A percentile compares a stretch with the other conserved stretches of the same genome.
Evolutionary conservation across 1,140 invertebrate genomes (phyloP).

Genomic region (Mylabris phalerata): DNA sequence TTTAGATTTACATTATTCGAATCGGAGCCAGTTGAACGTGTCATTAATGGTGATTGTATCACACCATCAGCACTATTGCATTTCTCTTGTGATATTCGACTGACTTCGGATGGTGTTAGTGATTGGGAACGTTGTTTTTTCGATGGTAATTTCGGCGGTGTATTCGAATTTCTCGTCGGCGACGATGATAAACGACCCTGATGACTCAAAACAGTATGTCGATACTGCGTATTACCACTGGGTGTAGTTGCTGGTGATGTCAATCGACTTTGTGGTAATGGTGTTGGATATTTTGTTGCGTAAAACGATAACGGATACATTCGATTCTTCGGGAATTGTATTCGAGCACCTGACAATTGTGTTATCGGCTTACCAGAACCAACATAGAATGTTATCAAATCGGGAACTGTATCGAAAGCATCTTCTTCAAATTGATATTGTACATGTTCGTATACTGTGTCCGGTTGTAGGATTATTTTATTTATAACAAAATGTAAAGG

Average conservation of each 20-base stretch:
- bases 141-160: slow-evolving; percentile 54
- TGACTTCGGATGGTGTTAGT: slow-evolving; percentile 52
- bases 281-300: slow-evolving; percentile 49
- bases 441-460: slow-evolving; percentile 84
- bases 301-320: slow-evolving; percentile 60
- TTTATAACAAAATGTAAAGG: slow-evolving; percentile 91
- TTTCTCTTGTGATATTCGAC: slow-evolving; percentile 46
- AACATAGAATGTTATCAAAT: slow-evolving; percentile 92
- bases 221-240: slow-evolving; percentile 23
- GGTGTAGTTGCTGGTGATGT: slow-evolving; percentile 38
- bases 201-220: slow-evolving; percentile 24
- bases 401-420: slow-evolving; percentile 85
- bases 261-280: slow-evolving; percentile 31
- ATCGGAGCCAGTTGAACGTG: slow-evolving; percentile 38
- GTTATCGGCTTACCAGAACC: slow-evolving; percentile 83
- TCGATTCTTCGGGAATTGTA: slow-evolving; percentile 69
- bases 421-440: slow-evolving; percentile 94
- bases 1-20: slow-evolving; percentile 37
- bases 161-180: slow-evolving; percentile 49
- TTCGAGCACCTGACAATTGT: slow-evolving; percentile 76
- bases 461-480: slow-evolving; percentile 78
- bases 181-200: slow-evolving; percentile 36
- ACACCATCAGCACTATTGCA: slow-evolving; percentile 57
- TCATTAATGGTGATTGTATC: slow-evolving; percentile 45
- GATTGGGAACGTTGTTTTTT: slow-evolving; percentile 64